Base-by-base conservation (phyloP, 92 coral and sea anemone species). In the Palythoa caribaeorum region DNA sequence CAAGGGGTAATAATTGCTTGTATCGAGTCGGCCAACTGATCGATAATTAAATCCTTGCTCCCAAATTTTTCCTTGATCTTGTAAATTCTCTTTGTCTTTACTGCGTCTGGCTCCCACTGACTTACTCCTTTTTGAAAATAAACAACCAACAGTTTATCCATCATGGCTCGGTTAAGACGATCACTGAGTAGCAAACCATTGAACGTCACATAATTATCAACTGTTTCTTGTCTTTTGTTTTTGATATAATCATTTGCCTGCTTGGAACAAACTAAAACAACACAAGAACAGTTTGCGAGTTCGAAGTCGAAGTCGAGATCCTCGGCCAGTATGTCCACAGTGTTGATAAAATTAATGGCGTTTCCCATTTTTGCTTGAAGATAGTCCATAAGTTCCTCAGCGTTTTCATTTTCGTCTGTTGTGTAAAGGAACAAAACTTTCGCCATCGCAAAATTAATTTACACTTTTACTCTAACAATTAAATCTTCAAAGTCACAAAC, bases 291-390 rank as follows among this genome's bases (percentile, higher is more conserved):
- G 60, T 48, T 54, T 65, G 47, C 20, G 0, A 81, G 76, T 11
- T 47, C 86, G 16, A 44, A 36, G 28, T 81, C 86, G 21, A 81
- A 14, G 20, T 81, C 86, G 48, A 65, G 59, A 5, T 81, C 86
- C 50, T 81, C 86, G 35, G 86, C 62, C 47, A 81, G 39, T n/a
- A 81, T 28, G 19, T 81, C 86, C 37, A 47, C 44, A 16, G 71
- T 2, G 47, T 48, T 81, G 60, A 81, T 48, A 81, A 81, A 81
- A 47, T 81, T 81, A 19, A 63, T 21, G 59, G 86, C 86, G 76
- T 36, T 20, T 35, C 86, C 86, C 86, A 81, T 81, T 81, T 81
- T 81, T 28, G 76, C 86, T 63, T 81, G 86, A 20, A 81, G 63
- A 81, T 44, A 81, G 65, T 65, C 76, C 63, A 11, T 81, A 8